phyloP scores from a whole-genome alignment of 2,888 invertebrate species.

The Geophilus truncorum region DNA sequence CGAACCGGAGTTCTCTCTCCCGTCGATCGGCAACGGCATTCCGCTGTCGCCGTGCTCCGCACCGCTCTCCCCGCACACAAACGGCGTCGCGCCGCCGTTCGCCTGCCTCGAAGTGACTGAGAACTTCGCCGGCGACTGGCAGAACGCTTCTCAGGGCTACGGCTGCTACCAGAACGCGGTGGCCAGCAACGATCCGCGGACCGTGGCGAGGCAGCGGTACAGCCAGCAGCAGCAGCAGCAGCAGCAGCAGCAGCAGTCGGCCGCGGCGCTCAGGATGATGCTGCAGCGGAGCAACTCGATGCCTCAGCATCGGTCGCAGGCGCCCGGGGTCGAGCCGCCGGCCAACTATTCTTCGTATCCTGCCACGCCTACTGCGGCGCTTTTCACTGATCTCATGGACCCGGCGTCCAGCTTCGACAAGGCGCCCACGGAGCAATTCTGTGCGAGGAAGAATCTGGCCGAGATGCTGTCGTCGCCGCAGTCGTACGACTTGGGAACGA shows the following conservation, averaged over 20 bases:
- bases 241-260: neutral
- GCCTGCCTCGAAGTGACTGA: neutral
- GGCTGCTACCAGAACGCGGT: neutral
- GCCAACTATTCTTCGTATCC: neutral
- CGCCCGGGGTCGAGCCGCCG: neutral
- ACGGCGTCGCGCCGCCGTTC: neutral
- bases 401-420: neutral
- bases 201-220: slow-evolving; percentile 33
- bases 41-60: slow-evolving; percentile 41
- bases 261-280: neutral
- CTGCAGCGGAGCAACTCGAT: neutral
- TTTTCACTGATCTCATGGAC: neutral
- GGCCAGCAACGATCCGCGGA: slow-evolving; percentile 15
- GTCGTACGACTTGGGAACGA: slow-evolving; percentile 40
- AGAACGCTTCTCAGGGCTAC: neutral
- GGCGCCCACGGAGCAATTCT: neutral
- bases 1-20: slow-evolving; percentile 29
- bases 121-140: neutral
- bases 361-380: slow-evolving; percentile 30
- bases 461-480: slow-evolving; percentile 33
- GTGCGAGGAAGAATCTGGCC: neutral
- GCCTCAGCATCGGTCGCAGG: neutral
- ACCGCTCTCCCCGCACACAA: slow-evolving; percentile 40
- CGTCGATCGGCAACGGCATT: slow-evolving; percentile 33
- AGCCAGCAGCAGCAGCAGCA: slow-evolving; percentile 18